Conservation (phyloP, 1,140 invertebrate genomes). For the Portunus trituberculatus region DNA sequence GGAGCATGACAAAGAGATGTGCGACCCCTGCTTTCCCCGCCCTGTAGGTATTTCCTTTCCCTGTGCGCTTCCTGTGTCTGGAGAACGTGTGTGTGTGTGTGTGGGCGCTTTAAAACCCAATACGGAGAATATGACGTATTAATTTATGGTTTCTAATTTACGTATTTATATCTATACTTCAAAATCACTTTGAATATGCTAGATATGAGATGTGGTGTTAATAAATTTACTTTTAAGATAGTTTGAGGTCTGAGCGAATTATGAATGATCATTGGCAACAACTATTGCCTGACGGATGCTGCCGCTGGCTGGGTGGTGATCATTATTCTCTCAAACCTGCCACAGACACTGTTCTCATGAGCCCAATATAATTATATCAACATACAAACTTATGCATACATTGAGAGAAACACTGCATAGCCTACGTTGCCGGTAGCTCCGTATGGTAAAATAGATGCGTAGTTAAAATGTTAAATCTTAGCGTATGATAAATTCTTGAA, state of each 20-base stretch:
- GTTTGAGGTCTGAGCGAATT: background rate
- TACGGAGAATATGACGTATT: background rate
- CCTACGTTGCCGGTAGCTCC: no score
- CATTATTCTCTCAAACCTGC: constrained; percentile 45
- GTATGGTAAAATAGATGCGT: background rate
- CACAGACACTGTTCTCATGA: background rate
- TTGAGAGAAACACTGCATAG: background rate
- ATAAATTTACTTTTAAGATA: background rate
- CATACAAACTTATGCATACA: background rate
- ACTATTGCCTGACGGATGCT: background rate
- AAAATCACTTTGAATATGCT: no score
- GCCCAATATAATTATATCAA: background rate
- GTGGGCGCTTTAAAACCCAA: background rate
- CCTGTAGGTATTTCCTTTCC: background rate
- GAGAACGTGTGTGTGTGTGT: background rate
- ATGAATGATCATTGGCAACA: background rate
- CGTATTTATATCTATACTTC: background rate
- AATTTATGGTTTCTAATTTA: background rate
- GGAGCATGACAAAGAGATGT: background rate
- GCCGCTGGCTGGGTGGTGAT: background rate
- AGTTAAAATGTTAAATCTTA: background rate
- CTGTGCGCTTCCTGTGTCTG: background rate
- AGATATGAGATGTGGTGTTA: no score
- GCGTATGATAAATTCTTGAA: background rate
- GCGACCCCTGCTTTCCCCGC: background rate